phyloP scores from a whole-genome alignment of 2,888 invertebrate genomes.

The Pristionchus japonicus region DNA sequence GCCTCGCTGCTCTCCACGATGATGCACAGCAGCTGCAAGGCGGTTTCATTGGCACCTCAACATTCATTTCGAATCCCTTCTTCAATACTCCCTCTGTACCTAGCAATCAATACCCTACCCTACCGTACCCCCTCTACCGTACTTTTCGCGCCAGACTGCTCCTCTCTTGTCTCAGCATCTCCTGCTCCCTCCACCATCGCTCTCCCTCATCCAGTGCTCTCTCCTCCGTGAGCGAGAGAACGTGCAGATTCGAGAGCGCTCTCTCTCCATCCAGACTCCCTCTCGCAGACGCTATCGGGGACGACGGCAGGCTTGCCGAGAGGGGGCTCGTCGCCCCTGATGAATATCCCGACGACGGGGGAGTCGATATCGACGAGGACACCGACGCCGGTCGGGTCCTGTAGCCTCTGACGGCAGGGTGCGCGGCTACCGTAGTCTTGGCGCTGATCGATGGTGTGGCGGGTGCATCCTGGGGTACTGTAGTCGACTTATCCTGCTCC shows the following conservation, averaged over 20 bases:
- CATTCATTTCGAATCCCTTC: neutral
- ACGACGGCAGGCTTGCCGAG: neutral
- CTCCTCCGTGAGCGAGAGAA: too few species aligned
- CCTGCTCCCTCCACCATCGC: neutral
- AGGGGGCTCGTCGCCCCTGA: neutral
- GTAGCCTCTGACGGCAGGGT: neutral
- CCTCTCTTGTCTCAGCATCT: neutral
- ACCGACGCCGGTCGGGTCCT: neutral
- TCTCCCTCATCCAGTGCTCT: too few species aligned
- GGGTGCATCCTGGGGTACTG: neutral
- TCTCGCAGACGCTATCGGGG: neutral
- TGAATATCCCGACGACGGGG: neutral
- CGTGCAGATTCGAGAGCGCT: too few species aligned
- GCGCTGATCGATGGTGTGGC: neutral
- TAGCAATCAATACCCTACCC: neutral
- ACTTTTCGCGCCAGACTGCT: slow-evolving; percentile 43
- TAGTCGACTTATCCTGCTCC: neutral
- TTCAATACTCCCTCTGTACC: too few species aligned
- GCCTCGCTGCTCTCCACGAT: slow-evolving; percentile 89
- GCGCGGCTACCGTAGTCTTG: neutral
- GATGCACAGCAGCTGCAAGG: slow-evolving; percentile 83
- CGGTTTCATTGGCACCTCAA: neutral
- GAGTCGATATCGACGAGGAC: neutral
- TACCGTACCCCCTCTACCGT: neutral
- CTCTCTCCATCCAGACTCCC: neutral